Percentiles rank a stretch among this genome's conserved stretches.
Conservation (phyloP, 1,140 invertebrate species). For the Ladona fulva region DNA sequence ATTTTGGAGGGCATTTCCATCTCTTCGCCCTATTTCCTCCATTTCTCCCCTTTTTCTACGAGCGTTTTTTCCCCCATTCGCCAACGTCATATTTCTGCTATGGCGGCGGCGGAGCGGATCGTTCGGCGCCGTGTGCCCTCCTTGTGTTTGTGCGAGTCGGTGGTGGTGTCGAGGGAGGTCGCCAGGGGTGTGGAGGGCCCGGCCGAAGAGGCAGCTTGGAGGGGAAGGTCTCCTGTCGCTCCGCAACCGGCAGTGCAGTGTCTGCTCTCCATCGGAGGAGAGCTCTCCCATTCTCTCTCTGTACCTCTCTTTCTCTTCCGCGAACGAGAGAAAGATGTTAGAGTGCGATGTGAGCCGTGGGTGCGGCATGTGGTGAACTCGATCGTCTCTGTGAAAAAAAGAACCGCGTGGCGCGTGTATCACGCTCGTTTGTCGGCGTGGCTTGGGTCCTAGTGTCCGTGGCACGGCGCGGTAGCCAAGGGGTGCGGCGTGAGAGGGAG, state of each 20-base stretch:
- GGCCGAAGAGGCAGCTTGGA: not conserved
- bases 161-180: not conserved
- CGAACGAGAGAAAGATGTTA: too few species aligned
- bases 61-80: not conserved
- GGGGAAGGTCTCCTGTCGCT: not conserved
- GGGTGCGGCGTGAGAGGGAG: too few species aligned
- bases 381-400: too few species aligned
- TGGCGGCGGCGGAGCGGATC: not conserved
- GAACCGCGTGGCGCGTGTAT: too few species aligned
- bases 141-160: not conserved
- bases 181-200: not conserved
- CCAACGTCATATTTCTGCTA: not conserved
- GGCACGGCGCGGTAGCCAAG: too few species aligned
- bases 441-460: too few species aligned
- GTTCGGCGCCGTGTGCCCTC: not conserved
- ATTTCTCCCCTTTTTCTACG: not conserved
- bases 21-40: not conserved
- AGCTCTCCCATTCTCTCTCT: not conserved
- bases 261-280: not conserved
- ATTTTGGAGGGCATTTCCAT: not conserved
- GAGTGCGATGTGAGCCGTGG: too few species aligned
- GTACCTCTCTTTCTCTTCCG: not conserved
- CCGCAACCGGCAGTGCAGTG: constrained; percentile 4
- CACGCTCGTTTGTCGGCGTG: too few species aligned
- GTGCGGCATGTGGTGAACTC: too few species aligned